These are phyloP conservation scores for Lophura swinhoii DNA, from an alignment of 2,797 vertebrate genomes.

Conservation along the genomic window DNA sequence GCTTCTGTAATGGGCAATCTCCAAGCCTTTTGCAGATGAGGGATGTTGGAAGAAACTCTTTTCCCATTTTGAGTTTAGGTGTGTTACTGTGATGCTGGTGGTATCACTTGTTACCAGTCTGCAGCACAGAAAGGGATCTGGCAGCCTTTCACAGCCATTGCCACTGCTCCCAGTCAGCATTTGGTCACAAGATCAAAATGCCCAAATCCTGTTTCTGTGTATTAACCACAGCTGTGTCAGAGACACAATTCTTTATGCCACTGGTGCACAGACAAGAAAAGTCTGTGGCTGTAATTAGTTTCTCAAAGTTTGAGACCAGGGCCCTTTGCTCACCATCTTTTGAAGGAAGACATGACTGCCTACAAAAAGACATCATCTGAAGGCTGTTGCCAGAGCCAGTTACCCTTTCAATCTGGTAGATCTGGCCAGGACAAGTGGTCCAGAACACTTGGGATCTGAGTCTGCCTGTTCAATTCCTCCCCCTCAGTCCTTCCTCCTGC, in stretches of 20 bases:
- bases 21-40: background rate
- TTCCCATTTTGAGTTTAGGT: background rate
- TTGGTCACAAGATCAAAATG: background rate
- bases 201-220: background rate
- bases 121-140: background rate
- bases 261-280: background rate
- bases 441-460: background rate
- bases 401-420: background rate
- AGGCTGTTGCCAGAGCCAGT: background rate
- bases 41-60: background rate
- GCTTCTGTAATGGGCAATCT: background rate
- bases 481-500: background rate
- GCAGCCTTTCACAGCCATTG: background rate
- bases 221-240: background rate
- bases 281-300: background rate
- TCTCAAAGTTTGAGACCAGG: background rate
- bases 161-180: background rate
- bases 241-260: background rate
- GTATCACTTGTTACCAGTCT: background rate
- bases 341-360: background rate
- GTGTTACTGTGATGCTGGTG: background rate
- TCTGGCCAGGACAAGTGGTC: background rate
- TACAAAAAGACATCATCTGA: background rate
- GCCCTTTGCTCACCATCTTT: background rate
- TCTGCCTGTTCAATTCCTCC: background rate